These are phyloP conservation scores for Zonotrichia leucophrys DNA, from an alignment of 2,113 vertebrate species.

Conservation along the genomic window DNA sequence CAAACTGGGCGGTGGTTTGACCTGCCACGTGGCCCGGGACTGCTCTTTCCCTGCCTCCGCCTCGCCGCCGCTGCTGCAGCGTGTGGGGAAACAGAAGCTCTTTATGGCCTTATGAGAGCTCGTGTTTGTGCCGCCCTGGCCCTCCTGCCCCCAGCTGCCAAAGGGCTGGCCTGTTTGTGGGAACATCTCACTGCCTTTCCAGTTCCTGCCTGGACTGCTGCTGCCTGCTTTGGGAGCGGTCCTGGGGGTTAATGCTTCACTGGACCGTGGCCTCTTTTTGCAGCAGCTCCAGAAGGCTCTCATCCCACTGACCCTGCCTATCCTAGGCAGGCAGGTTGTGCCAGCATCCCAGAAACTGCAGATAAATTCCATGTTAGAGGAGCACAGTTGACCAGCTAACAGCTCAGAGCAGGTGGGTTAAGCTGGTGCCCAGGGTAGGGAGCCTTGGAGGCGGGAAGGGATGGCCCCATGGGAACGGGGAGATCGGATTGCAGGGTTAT, in stretches of 20 bases:
- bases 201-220: background rate
- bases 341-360: background rate
- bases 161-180: slow-evolving; percentile 30
- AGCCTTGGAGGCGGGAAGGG: background rate
- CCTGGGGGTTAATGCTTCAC: background rate
- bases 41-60: slow-evolving; percentile 33
- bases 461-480: background rate
- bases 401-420: slow-evolving; percentile 15
- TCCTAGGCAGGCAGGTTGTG: background rate
- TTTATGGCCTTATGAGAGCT: background rate
- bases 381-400: background rate
- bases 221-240: background rate
- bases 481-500: slow-evolving; percentile 26
- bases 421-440: background rate
- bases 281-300: background rate
- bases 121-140: background rate
- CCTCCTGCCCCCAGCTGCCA: background rate
- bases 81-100: slow-evolving; percentile 55
- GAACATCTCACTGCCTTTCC: background rate
- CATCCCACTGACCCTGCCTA: background rate
- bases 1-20: slow-evolving; percentile 66
- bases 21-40: slow-evolving; percentile 35
- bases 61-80: background rate
- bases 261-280: background rate
- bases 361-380: background rate